Evolutionary conservation across 2,113 vertebrate species (phyloP), one percentile per base, ranked within the genome.

Genomic region (Hemichromis elongatus): DNA sequence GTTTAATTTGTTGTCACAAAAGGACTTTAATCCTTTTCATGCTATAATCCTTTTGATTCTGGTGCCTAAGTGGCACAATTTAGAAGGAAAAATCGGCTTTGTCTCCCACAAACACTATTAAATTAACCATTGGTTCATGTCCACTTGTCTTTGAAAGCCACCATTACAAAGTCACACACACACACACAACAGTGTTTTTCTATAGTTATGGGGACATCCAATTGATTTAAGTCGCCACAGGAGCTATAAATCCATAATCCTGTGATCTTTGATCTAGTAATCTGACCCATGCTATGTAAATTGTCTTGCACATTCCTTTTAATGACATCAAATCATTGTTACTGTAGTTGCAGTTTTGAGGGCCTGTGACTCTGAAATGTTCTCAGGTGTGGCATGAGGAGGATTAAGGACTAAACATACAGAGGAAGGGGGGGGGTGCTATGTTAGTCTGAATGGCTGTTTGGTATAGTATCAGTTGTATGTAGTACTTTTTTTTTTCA

Each of bases 1-100:
- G 90, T 85, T 89, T 87, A 86, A 89, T 92, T 92, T 86, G 87
- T 87, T 80, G 68, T 85, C 90, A 86, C 83, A 85, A 86, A 84
- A 86, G 85, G 35, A 79, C 57, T 88, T 85, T 90, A 91, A 86
- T 90, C 90, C 88, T 70, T 54, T 80, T 89, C 52, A 63, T 14
- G 18, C 77, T 54, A 10, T 90, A 90, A 90, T 92, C 88, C 81
- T 63, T 88, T 84, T 89, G 82, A 90, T 92, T 88, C 66, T 52
- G 59, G 68, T 16, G 87, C 77, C 81, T 88, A 85, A 91, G 89
- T 91, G 85, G 89, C 79, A 42, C 52, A 80, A 73, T 90, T 91
- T 85, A 81, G 86, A 82, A 42, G 28, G 77, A 78, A 56, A 82
- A 82, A 77, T 10, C 26, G 14, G 54, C 88, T 91, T 92, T 91